Percentiles rank a stretch among this genome's conserved stretches.
Evolutionary conservation across 2,888 invertebrate species (phyloP).

Genomic region (Ethmia dodecea): DNA sequence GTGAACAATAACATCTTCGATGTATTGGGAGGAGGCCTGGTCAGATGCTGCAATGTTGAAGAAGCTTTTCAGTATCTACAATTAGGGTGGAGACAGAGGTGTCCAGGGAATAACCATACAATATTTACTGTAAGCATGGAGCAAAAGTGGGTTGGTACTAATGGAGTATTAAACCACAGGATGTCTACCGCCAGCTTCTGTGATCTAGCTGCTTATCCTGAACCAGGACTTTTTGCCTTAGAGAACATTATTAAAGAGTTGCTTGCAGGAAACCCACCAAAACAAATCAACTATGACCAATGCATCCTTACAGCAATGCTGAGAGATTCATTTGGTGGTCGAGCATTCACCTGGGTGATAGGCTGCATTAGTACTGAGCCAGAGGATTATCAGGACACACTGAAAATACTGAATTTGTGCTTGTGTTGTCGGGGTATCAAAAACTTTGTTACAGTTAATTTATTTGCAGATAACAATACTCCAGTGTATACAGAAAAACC

Average conservation of each 20-base stretch:
- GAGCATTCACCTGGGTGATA: conserved; percentile 84
- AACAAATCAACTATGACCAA: conserved; percentile 78
- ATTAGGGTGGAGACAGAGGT: conserved; percentile 78
- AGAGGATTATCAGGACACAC: conserved; percentile 81
- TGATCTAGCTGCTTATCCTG: conserved; percentile 79
- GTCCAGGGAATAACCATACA: conserved; percentile 80
- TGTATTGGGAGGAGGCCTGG: conserved; percentile 76
- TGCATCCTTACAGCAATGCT: conserved; percentile 83
- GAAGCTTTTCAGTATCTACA: conserved; percentile 85
- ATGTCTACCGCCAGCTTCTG: conserved; percentile 86
- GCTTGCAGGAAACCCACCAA: conserved; percentile 73
- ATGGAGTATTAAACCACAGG: conserved; percentile 82
- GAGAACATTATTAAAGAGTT: conserved; percentile 80
- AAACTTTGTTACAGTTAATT: conserved; percentile 84
- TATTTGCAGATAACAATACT: conserved; percentile 81
- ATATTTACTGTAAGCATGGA: conserved; percentile 85
- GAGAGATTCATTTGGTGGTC: conserved; percentile 86
- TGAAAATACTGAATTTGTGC: conserved; percentile 82
- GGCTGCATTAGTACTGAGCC: conserved; percentile 85
- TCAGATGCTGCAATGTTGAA: conserved; percentile 80
- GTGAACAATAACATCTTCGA: conserved; percentile 80
- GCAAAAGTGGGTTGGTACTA: conserved; percentile 84
- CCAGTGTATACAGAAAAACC: conserved; percentile 67
- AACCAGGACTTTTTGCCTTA: conserved; percentile 81
- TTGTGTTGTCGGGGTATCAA: conserved; percentile 82